Base-by-base conservation (phyloP, 2,797 vertebrate genomes). In the Eulemur mongoz region DNA sequence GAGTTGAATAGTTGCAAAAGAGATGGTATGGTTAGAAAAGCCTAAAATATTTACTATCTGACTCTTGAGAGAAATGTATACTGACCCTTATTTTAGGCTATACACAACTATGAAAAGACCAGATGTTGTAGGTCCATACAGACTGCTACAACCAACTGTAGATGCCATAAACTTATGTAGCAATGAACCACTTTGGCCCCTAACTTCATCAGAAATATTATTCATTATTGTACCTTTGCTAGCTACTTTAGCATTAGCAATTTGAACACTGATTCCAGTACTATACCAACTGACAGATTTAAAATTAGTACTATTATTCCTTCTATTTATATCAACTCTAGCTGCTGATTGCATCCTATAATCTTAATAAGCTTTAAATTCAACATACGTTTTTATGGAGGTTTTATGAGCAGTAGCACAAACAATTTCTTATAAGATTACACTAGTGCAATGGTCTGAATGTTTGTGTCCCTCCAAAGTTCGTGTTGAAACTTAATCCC, bases 241-340 rank as follows among this genome's bases (percentile, higher is more conserved):
- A 10, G 52, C 10, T 69, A 40, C 30, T 93, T 85, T 40, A 52
- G 23, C 89, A 0, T 0, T 96, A 0, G 17, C 18, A 0, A 32
- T 96, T 0, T 94, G 70, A 90, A 18, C 0, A 0, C 78, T 81
- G 0, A 23, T 97, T 0, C 88, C 84, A 0, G 0, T 63, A 0
- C 59, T 90, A 0, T 20, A 17, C 0, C 0, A 81, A 0, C 3
- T 75, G 0, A 0, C 40, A 0, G 7, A 98, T 0, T 0, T 98
- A 0, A 98, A 98, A 0, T 5, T 98, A 0, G 89, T 93, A 0
- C 0, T 98, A 0, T 3, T 98, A 0, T 98, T 98, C 0, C 27
- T 99, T 43, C 0, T 98, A 0, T 96, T 98, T 0, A 1, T 94
- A 0, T 95, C 84, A 0, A 87, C 40, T 27, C 0, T 92, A 0